Evolutionary conservation across 2,797 vertebrate genomes (phyloP).

Genomic region (Dermochelys coriacea): DNA sequence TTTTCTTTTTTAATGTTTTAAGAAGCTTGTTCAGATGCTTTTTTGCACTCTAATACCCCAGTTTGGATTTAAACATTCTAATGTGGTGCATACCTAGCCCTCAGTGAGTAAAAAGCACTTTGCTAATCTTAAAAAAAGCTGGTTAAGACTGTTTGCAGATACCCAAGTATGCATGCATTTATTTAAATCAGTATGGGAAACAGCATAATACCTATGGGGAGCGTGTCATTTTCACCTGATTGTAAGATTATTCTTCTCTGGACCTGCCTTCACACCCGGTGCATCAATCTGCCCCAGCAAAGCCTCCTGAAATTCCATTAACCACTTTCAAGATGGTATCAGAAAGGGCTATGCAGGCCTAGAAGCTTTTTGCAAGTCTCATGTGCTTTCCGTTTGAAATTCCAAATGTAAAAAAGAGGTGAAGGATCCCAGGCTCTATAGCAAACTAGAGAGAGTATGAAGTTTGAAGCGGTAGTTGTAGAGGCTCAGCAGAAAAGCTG

Average conservation of each 20-base stretch:
- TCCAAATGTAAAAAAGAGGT: not conserved
- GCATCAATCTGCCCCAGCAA: not conserved
- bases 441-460: not conserved
- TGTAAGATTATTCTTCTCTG: not conserved
- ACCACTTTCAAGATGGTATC: not conserved
- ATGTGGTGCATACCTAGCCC: not conserved
- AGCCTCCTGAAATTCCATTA: not conserved
- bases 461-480: not conserved
- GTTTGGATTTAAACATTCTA: not conserved
- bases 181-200: not conserved
- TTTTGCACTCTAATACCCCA: not conserved
- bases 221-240: not conserved
- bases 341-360: not conserved
- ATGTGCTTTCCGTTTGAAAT: not conserved
- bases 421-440: not conserved
- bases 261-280: not conserved
- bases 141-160: accelerated
- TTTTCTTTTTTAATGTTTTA: not conserved
- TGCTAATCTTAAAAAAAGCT: not conserved
- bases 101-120: not conserved
- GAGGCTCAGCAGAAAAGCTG: too few species aligned
- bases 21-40: not conserved
- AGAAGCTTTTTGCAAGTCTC: not conserved
- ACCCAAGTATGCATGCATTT: accelerated
- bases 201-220: accelerated